Evolutionary conservation across 2,113 vertebrate genomes (phyloP), one percentile per base, ranked within the genome.

Genomic region (Takifugu bimaculatus): DNA sequence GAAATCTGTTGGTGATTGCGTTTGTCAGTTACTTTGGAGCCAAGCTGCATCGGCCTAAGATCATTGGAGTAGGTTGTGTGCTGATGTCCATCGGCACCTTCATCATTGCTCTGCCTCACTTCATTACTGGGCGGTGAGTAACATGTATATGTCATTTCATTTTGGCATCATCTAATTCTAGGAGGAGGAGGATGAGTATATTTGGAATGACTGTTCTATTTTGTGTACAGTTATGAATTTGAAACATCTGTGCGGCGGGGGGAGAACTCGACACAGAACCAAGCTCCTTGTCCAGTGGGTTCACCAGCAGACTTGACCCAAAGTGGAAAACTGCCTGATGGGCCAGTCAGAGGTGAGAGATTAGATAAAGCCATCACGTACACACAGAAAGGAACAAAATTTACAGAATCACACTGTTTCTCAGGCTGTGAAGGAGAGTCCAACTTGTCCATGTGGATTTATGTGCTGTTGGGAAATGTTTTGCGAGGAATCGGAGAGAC

Each of bases 1-100:
- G 96, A 54, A 98, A 98, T 72, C 87, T 98, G 81, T 67, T 98
- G 80, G 91, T 97, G 57, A 97, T 98, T 73, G 91, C 91, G 29
- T 90, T 95, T 13, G 94, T 98, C 74, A 98, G 96, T 82, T 96
- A 96, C 88, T 98, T 98, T 68, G 96, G 96, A 57, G 92, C 93
- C 26, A 95, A 90, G 78, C 92, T 97, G 79, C 95, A 98, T 77
- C 91, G 94, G 52, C 95, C 96, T 61, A 97, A 91, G 85, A 90
- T 97, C 72, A 98, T 98, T 9, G 95, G 93, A 72, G 65, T 85
- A 12, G 96, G 96, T 13, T 94, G 93, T 63, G 78, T 96, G 6
- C 81, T 97, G 82, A 98, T 98, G 95, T 93, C 93, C 39, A 70
- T 91, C 5, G 95, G 96, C 54, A 98, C 96, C 4, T 86, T 98